Evolutionary conservation across 2,888 invertebrate species (phyloP), one percentile per base, ranked within the genome.

Genomic region (Monoplex corrugatus): DNA sequence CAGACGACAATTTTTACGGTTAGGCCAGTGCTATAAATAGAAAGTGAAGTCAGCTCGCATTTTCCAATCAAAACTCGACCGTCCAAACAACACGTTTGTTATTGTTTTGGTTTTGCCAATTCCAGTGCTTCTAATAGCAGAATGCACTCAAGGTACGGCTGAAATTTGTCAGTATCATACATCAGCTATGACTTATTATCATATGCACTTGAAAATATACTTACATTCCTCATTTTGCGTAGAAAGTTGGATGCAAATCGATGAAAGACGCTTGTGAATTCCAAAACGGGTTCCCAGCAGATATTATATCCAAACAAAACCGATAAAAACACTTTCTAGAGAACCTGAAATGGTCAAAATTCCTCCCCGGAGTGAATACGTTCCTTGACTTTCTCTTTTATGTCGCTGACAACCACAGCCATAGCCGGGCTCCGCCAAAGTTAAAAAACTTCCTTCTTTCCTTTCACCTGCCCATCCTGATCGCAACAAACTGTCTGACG

Each of bases 191-290:
- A 57, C 28, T 5, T 10, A 57, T 57, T 23, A 23, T 38, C 38
- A 38, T 2, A 38, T 38, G 32, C 16, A 32, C n/a, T 32, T 83
- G 44, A 35, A 57, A n/a, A 2, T 16, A 6, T 75, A 90, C 90
- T 90, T 90, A 90, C 90, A 87, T 89, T 87, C 83, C 89, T 90
- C 90, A 90, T 90, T 78, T 86, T 75, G 89, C 78, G 63, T 78
- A 57, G 63, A 86, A 89, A 83, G 38, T 50, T 45, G 82, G 63
- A 80, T 80, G 57, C 63, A 28, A 32, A 80, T 38, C 40, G 19
- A 32, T 68, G 86, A 78, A 78, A 38, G 50, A 23, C 50, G 83
- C 32, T 68, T 19, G 40, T 38, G 68, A 43, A 35, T 68, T 68
- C 68, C 68, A 63, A 68, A 82, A 45, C n/a, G 86, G 43, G 68